Evolutionary conservation across 92 coral and sea anemone genomes (phyloP).

Genomic region (Zoanthus solanderi): DNA sequence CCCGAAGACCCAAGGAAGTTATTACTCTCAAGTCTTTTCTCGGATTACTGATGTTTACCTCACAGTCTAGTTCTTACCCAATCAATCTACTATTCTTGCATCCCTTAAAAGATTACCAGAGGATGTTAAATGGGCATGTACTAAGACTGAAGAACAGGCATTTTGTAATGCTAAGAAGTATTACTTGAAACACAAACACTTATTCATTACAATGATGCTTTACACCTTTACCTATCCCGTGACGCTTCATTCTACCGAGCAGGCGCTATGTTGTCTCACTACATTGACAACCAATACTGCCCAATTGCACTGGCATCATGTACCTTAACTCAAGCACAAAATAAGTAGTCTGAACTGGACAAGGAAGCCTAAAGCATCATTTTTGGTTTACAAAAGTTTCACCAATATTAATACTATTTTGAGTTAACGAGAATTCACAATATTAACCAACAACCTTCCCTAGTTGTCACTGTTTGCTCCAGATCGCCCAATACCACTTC

Average conservation of each 20-base stretch:
- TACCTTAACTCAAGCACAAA: conserved; percentile 41
- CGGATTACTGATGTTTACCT: conserved; percentile 60
- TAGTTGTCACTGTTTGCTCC: conserved; percentile 7
- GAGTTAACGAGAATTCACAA: background rate
- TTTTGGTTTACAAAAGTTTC: too few relatives aligned
- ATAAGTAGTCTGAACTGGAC: background rate
- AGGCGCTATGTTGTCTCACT: conserved; percentile 59
- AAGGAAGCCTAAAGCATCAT: too few relatives aligned
- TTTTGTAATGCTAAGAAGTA: conserved; percentile 52
- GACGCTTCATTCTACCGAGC: conserved; percentile 69
- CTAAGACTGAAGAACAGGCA: conserved; percentile 41
- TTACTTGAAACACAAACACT: conserved; percentile 48
- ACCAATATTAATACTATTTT: background rate
- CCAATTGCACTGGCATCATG: conserved; percentile 62
- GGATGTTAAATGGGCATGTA: conserved; percentile 29
- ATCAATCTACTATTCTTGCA: conserved; percentile 30
- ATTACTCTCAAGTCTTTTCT: conserved; percentile 60
- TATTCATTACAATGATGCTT: conserved; percentile 40
- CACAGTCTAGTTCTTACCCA: conserved; percentile 32
- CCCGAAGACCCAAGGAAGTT: conserved; percentile 59
- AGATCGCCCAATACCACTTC: background rate
- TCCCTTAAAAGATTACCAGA: conserved; percentile 45
- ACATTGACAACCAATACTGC: conserved; percentile 47
- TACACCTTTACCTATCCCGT: conserved; percentile 54
- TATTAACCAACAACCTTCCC: background rate